Evolutionary conservation across 2,888 invertebrate species (phyloP), one percentile per base, ranked within the genome.

Genomic region (Ormyrus nitidulus): DNA sequence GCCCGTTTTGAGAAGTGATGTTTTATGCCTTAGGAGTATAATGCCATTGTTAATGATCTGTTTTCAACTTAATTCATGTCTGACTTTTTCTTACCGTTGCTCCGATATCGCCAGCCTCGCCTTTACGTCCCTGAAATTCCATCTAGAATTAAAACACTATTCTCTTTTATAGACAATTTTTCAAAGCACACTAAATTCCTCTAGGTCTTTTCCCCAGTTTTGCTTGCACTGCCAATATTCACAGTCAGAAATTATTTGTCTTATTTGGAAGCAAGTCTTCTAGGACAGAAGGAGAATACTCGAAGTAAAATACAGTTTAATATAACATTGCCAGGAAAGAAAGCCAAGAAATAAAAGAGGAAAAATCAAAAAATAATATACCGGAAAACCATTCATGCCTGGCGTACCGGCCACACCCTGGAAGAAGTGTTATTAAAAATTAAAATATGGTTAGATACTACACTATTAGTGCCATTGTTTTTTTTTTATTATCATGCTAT

Each of bases 301-400:
- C 9, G 9, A 54, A 6, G 10, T 13, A 66, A 13, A 46, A 71
- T 34, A 68, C n/a, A 53, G 44, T 61, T 1, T 8, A 62, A 10
- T 59, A 34, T 34, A 71, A 61, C 11, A 9, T 49, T 2, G 51
- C 44, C 8, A 56, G 44, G 46, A 70, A 73, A 59, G 34, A 56
- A 77, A 79, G 86, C 80, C 78, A 84, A 34, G 80, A 84, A 80
- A 84, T 82, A 87, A 84, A 87, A 84, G 86, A 34, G 34, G 88
- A 88, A 89, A 89, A 89, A 91, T 91, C 91, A 88, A 91, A 91
- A 91, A 91, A 91, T 92, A 91, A 92, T 92, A 92, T 94, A 96
- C 96, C 95, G 96, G 96, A 94, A 96, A 96, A 93, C 96, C 96
- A 91, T 95, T 96, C 92, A 96, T 96, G 91, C 96, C 96, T 87